Conservation (phyloP, 2,797 vertebrate genomes). For the Botia almorhae region DNA sequence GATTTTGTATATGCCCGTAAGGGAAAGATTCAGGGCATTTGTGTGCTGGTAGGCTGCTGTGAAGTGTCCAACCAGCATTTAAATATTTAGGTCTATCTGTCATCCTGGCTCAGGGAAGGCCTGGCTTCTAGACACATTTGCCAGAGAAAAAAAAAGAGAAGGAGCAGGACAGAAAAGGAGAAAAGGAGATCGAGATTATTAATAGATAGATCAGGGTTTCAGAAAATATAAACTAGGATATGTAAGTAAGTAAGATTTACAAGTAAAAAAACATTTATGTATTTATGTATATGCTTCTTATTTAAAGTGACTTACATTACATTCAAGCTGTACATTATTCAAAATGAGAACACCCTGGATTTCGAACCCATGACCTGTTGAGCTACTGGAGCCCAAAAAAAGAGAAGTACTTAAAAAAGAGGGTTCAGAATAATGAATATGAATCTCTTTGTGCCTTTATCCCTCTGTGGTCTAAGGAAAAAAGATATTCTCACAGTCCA, state of each 20-base stretch:
- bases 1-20: slow-evolving; percentile 27
- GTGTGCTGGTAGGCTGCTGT: slow-evolving; percentile 37
- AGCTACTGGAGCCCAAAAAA: not conserved
- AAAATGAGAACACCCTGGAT: not conserved
- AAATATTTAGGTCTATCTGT: slow-evolving; percentile 81
- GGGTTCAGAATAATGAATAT: not conserved
- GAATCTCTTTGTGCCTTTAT: slow-evolving; percentile 23
- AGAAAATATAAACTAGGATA: slow-evolving; percentile 15
- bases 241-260: slow-evolving; percentile 18
- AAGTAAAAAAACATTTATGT: not conserved
- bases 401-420: not conserved
- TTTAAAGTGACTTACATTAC: not conserved
- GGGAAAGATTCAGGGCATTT: slow-evolving; percentile 13
- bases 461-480: slow-evolving; percentile 32
- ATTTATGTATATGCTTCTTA: not conserved
- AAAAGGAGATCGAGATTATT: slow-evolving; percentile 50
- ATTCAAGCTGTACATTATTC: slow-evolving; percentile 1
- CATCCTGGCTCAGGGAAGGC: slow-evolving; percentile 68
- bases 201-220: slow-evolving; percentile 36
- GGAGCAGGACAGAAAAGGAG: slow-evolving; percentile 27
- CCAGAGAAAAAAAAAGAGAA: slow-evolving; percentile 44
- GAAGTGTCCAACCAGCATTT: slow-evolving; percentile 63
- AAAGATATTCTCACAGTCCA: slow-evolving; percentile 40
- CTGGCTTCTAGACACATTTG: slow-evolving; percentile 68
- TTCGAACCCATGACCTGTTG: not conserved